A percentile compares a stretch with the other conserved stretches of the same genome.
phyloP scores from a whole-genome alignment of 2,113 vertebrate genomes.

The Pseudorasbora parva region DNA sequence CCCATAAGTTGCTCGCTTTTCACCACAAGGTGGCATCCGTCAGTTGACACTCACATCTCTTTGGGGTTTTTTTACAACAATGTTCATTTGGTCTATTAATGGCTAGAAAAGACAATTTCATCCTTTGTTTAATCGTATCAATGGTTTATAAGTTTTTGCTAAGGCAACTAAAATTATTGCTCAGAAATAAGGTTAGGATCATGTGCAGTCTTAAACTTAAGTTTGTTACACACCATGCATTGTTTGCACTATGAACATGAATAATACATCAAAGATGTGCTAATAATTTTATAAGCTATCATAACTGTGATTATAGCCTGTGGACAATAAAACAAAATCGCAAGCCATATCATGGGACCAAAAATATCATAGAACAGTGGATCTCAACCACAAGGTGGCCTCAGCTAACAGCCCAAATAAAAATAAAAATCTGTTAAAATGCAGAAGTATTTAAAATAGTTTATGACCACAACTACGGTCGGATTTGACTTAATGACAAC shows the following conservation, averaged over 20 bases:
- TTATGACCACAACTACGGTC: too few relatives aligned
- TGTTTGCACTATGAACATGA: too few relatives aligned
- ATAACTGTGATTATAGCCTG: background rate
- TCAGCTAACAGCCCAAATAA: background rate
- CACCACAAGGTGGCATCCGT: constrained; percentile 45
- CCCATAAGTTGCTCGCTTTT: background rate
- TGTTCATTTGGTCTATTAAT: background rate
- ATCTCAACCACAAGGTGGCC: background rate
- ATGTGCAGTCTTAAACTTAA: too few relatives aligned
- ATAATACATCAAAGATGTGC: background rate
- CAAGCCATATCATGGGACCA: background rate
- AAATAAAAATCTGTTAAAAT: too few relatives aligned
- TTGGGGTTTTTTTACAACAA: background rate
- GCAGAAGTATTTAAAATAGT: too few relatives aligned
- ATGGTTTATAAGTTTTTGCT: background rate
- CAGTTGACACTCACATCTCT: background rate
- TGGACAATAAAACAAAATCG: too few relatives aligned
- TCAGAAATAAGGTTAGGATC: too few relatives aligned
- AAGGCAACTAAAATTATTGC: too few relatives aligned
- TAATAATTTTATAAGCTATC: background rate
- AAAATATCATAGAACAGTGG: background rate
- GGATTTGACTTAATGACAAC: too few relatives aligned
- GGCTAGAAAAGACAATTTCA: background rate
- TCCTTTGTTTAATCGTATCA: background rate
- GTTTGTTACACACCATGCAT: too few relatives aligned